A percentile compares a stretch with the other conserved stretches of the same genome.
Evolutionary conservation across 2,797 vertebrate species (phyloP).

Genomic region (Taenioides sp.): DNA sequence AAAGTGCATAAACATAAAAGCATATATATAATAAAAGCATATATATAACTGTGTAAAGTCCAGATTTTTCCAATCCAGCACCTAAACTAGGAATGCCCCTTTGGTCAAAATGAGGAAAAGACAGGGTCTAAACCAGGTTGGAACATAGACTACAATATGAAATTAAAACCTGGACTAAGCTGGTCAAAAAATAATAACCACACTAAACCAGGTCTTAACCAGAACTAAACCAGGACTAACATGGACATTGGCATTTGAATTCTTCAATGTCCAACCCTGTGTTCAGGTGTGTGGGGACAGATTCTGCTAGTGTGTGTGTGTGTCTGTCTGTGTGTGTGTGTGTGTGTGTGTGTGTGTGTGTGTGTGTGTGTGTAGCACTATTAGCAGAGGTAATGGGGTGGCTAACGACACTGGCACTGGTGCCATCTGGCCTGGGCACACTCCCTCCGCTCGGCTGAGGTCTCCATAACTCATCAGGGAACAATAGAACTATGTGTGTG

Average conservation of each 20-base stretch:
- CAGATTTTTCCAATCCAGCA: no score
- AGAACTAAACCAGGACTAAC: neutral
- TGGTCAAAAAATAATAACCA: no score
- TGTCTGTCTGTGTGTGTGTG: neutral
- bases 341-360: neutral
- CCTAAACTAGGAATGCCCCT: no score
- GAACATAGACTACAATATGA: no score
- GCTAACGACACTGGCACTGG: neutral
- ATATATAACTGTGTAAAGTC: no score
- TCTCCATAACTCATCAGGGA: constrained; percentile 10
- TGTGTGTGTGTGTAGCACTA: constrained; percentile 1
- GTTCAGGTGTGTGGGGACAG: neutral
- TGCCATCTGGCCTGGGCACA: constrained; percentile 11
- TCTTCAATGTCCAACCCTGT: neutral
- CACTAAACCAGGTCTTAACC: no score
- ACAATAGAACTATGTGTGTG: neutral
- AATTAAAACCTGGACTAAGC: no score
- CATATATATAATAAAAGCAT: no score
- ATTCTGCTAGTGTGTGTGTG: neutral
- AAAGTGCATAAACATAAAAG: no score
- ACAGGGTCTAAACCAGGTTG: no score
- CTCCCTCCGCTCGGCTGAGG: neutral
- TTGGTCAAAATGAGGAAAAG: no score
- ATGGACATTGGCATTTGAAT: neutral
- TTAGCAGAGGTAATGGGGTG: constrained; percentile 13